Evolutionary conservation across 2,888 invertebrate species (phyloP), one percentile per base, ranked within the genome.

Genomic region (Congeria kusceri): DNA sequence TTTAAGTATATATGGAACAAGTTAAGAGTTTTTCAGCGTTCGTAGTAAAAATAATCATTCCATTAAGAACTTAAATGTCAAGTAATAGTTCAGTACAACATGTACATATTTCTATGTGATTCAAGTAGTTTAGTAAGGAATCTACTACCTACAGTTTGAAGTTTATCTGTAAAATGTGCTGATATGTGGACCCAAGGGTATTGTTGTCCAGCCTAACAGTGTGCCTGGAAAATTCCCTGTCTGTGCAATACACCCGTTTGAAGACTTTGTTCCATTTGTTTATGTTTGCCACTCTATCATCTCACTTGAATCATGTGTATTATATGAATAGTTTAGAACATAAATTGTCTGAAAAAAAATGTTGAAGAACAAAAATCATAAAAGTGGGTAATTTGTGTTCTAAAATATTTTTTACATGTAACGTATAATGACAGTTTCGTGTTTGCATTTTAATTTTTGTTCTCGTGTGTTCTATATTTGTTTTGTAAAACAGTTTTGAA

Each of bases 211-310:
- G 39, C 15, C 39, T 39, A 13, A 39, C 39, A 39, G 39, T 27
- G n/a, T n/a, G 59, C 28, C 27, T 28, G 29, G 23, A 62, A 15
- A 62, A n/a, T 39, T 70, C 76, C 63, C 46, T 62, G 71, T 66
- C 77, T 44, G 70, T 73, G 77, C 80, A 80, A 80, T 80, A 77
- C 77, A 77, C 72, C 80, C 73, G 69, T 77, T 69, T 56, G 49
- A 32, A 49, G 61, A 44, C 39, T 20, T 63, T 66, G 75, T 75
- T 75, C 64, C 67, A 66, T 56, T 64, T 49, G 46, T 61, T 61
- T 20, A 46, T 59, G 11, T 65, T 23, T 20, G 56, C n/a, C 18
- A 47, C 53, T 61, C 39, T 39, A 61, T 62, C 32, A 32, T 63
- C 32, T 49, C 25, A 69, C 47, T 49, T 25, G 27, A 62, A 62